Evolutionary conservation across 2,888 invertebrate species (phyloP).

Genomic region (Hetaerina titia): DNA sequence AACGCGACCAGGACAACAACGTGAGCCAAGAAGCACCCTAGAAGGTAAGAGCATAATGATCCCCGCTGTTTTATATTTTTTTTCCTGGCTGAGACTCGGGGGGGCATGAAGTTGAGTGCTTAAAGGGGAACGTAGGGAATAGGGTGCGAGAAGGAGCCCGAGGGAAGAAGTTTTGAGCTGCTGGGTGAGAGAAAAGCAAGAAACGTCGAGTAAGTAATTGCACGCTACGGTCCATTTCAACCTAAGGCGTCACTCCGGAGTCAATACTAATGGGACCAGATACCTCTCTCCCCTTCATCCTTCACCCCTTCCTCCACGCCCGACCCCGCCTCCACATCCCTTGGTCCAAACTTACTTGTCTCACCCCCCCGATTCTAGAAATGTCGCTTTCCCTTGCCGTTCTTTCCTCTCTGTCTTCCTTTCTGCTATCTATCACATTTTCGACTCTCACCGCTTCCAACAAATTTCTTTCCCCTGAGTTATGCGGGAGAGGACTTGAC

Average conservation of each 20-base stretch:
- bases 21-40: neutral
- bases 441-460: no score
- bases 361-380: no score
- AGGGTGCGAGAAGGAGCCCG: neutral
- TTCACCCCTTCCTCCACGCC: no score
- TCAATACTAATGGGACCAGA: neutral
- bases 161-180: no score
- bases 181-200: neutral
- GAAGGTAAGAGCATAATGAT: slow-evolving; percentile 28
- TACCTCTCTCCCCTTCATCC: no score
- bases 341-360: no score
- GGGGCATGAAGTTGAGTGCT: neutral
- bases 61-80: neutral
- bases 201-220: neutral
- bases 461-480: no score
- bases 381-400: no score
- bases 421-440: no score
- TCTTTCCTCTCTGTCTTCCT: no score
- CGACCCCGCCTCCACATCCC: no score
- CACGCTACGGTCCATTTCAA: neutral
- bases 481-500: no score
- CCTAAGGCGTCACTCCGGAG: neutral
- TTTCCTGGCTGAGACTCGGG: neutral
- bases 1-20: neutral
- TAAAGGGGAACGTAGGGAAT: neutral